phyloP scores from a whole-genome alignment of 2,888 invertebrate genomes.

The Linyphia triangularis region DNA sequence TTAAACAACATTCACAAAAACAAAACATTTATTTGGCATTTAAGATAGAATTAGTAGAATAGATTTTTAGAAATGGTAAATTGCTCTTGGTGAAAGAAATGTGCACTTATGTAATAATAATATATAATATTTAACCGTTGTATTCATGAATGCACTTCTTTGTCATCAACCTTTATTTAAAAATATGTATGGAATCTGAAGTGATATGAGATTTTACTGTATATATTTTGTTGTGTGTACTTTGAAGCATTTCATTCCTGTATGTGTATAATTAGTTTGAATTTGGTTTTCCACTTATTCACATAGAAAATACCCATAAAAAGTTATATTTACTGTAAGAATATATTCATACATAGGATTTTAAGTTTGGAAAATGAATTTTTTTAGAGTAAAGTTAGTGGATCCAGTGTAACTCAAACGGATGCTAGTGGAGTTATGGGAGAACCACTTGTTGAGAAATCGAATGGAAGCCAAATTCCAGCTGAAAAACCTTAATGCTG shows the following conservation, averaged over 20 bases:
- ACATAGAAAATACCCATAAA: neutral
- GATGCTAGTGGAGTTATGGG: slow-evolving; percentile 37
- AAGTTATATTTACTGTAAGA: neutral
- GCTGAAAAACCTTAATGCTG: slow-evolving; percentile 54
- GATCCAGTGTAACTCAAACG: slow-evolving; percentile 23
- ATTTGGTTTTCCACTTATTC: neutral
- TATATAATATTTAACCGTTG: too few relatives aligned
- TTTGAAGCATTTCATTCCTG: neutral
- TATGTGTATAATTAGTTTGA: neutral
- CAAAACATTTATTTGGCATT: too few relatives aligned
- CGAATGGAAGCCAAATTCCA: slow-evolving; percentile 61
- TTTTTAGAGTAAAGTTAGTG: slow-evolving; percentile 73
- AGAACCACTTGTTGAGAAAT: slow-evolving; percentile 47
- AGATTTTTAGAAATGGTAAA: too few relatives aligned
- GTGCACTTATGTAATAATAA: too few relatives aligned
- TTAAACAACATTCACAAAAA: too few relatives aligned
- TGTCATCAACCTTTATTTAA: too few relatives aligned
- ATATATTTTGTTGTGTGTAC: neutral
- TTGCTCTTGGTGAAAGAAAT: too few relatives aligned
- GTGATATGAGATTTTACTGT: too few relatives aligned
- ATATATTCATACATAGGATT: neutral
- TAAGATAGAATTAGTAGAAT: too few relatives aligned
- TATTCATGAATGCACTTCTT: too few relatives aligned
- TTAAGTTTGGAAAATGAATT: slow-evolving; percentile 25
- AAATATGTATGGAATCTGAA: too few relatives aligned